Evolutionary conservation across 2,113 vertebrate species (phyloP).

Genomic region (Etheostoma spectabile): DNA sequence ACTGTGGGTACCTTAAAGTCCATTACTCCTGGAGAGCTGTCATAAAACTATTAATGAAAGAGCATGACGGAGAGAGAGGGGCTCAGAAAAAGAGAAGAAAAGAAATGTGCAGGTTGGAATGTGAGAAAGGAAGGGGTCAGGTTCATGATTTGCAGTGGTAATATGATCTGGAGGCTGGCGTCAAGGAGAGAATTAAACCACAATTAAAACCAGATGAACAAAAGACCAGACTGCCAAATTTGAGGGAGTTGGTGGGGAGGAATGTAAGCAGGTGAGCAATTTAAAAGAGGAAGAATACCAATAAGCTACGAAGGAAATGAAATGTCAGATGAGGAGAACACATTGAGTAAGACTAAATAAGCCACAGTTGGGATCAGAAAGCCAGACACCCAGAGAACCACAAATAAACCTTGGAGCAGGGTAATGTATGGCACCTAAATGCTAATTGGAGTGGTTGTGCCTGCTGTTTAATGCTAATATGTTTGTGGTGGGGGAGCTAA

Average conservation of each 20-base stretch:
- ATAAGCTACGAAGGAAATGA: not conserved
- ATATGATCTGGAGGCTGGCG: slow-evolving; percentile 27
- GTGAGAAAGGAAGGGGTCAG: not conserved
- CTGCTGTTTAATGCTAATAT: slow-evolving; percentile 68
- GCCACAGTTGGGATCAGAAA: not conserved
- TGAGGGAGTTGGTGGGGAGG: not conserved
- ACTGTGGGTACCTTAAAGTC: slow-evolving; percentile 44
- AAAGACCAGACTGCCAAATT: slow-evolving; percentile 27
- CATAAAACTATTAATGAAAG: slow-evolving; percentile 65
- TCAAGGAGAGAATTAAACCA: slow-evolving; percentile 42
- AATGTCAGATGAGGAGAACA: not conserved
- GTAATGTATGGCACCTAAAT: slow-evolving; percentile 29
- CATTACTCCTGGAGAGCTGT: slow-evolving; percentile 58
- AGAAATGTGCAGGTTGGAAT: slow-evolving; percentile 11
- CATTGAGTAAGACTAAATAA: not conserved
- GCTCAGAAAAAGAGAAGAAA: slow-evolving; percentile 3
- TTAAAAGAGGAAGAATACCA: slow-evolving; percentile 13
- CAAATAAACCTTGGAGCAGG: slow-evolving; percentile 8
- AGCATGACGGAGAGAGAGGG: slow-evolving; percentile 32
- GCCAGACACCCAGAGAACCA: not conserved
- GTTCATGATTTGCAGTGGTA: slow-evolving; percentile 40
- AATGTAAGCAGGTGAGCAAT: slow-evolving; percentile 14
- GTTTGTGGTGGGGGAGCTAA: slow-evolving; percentile 35
- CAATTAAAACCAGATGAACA: slow-evolving; percentile 70
- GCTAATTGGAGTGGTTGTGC: slow-evolving; percentile 47